Evolutionary conservation across 2,888 invertebrate species (phyloP), one percentile per base, ranked within the genome.

Genomic region (Drosophila dives): DNA sequence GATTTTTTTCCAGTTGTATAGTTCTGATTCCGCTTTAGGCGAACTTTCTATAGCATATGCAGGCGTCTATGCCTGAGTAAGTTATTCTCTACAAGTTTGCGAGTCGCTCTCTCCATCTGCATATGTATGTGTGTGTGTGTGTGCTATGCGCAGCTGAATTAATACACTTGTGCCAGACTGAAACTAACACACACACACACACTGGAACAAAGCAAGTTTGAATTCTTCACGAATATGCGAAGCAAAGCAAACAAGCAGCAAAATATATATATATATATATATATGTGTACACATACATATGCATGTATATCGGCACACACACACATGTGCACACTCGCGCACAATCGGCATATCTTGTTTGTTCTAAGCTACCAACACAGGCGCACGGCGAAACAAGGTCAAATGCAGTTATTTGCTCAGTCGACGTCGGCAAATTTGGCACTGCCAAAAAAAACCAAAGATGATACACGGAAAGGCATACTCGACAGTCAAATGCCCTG

Each of bases 391-490:
- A 86, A 88, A 90, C 87, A 88, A 88, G 87, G 87, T 90, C 87
- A 88, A 88, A 86, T 88, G 90, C 90, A 90, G 89, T 88, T 87
- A 88, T 87, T 88, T 90, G 80, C 70, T 72, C 65, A 82, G 69
- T 69, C 82, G 58, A 26, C 70, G 38, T 50, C 61, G 26, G 20
- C 55, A 36, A 70, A 75, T 79, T 77, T 51, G 77, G 51, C 65
- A 61, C 49, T 64, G 53, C 26, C 66, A 10, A 62, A 83, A 56
- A 72, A 64, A 34, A 49, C n/a, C 64, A 33, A 45, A 33, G 3
- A 2, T 6, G 40, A 42, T 32, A 32, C 56, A 56, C 6, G 1
- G 17, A 1, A 2, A n/a, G 26, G 17, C 0, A 11, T 20, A 40
- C 29, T 55, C 51, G 66, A 42, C 49, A 2, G 15, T 2, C 1